Percentiles rank a stretch among this genome's conserved stretches.
Evolutionary conservation across 1,140 invertebrate genomes (phyloP).

Genomic region (Harlomillsia oculata): DNA sequence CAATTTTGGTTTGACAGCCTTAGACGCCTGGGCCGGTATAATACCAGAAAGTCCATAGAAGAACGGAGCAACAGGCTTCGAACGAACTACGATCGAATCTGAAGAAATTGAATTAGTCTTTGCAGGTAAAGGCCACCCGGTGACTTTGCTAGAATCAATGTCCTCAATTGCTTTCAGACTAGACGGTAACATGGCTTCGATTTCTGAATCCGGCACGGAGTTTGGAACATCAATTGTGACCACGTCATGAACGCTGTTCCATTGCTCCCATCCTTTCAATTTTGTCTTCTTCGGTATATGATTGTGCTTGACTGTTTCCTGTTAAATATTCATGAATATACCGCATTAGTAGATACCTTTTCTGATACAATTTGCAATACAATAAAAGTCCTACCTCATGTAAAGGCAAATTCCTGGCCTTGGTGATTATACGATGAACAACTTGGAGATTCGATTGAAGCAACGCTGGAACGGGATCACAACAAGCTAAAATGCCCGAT

Average conservation of each 20-base stretch:
- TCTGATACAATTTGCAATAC: not conserved
- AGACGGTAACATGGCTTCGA: no score
- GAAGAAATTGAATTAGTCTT: not conserved
- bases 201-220: no score
- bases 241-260: slow-evolving; percentile 31
- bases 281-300: slow-evolving; percentile 14
- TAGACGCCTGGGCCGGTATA: not conserved
- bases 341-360: not conserved
- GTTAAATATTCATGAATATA: not conserved
- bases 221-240: no score
- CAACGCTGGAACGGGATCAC: slow-evolving; percentile 82
- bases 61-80: not conserved
- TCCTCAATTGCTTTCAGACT: slow-evolving; percentile 1
- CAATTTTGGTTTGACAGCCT: not conserved
- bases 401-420: slow-evolving; percentile 62
- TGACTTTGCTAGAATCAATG: not conserved
- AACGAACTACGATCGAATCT: not conserved
- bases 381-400: slow-evolving; percentile 43
- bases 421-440: slow-evolving; percentile 65
- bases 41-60: no score
- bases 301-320: not conserved
- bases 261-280: slow-evolving; percentile 24
- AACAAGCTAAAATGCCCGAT: slow-evolving; percentile 86
- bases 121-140: not conserved
- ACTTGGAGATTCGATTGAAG: slow-evolving; percentile 64